phyloP scores from a whole-genome alignment of 2,113 vertebrate species.

The Tyto alba region DNA sequence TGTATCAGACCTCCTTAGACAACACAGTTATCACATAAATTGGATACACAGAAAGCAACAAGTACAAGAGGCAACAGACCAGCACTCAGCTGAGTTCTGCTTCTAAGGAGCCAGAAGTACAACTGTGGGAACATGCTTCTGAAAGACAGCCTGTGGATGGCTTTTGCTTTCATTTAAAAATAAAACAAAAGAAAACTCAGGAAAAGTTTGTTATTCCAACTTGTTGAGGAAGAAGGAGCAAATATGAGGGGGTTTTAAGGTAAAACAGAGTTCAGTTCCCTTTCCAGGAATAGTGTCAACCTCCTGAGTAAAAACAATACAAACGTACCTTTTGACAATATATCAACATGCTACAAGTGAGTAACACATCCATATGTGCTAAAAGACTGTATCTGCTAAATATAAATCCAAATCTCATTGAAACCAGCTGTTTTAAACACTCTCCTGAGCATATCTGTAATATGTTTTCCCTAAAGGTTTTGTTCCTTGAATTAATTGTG shows the following conservation, averaged over 20 bases:
- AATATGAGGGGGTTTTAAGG: background rate
- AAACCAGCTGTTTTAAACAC: background rate
- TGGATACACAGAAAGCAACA: background rate
- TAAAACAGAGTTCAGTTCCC: background rate
- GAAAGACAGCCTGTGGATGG: background rate
- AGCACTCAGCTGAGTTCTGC: background rate
- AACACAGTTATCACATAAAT: background rate
- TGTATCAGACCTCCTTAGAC: background rate
- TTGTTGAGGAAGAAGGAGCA: background rate
- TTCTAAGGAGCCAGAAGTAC: background rate
- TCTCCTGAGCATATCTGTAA: background rate
- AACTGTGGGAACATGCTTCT: background rate
- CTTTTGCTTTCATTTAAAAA: background rate
- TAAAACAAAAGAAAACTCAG: rapidly evolving
- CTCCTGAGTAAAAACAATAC: background rate
- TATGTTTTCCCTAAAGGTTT: background rate
- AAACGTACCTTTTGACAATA: rapidly evolving
- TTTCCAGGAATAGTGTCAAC: background rate
- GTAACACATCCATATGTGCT: background rate
- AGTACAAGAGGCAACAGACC: background rate
- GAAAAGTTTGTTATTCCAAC: background rate
- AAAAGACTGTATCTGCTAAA: background rate
- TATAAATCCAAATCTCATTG: background rate
- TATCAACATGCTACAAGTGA: background rate
- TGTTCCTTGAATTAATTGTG: background rate